Conservation (phyloP, 1,140 invertebrate genomes). For the Metopolophium dirhodum region DNA sequence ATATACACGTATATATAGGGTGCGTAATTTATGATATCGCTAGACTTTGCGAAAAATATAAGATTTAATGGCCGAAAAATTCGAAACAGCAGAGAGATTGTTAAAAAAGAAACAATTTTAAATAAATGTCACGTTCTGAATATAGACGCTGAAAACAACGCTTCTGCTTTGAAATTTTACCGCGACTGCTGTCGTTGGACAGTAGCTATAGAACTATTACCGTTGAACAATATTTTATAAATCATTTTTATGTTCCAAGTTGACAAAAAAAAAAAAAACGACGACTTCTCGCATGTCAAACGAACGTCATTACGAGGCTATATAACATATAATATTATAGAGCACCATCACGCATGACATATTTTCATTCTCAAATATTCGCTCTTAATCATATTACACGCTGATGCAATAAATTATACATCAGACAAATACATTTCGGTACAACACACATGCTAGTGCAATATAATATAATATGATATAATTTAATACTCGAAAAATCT, state of each 20-base stretch:
- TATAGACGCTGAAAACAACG: not conserved
- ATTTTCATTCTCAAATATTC: not conserved
- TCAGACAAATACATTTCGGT: not conserved
- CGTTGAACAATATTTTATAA: not conserved
- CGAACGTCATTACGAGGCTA: not conserved
- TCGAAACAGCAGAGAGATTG: not conserved
- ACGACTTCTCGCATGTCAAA: not conserved
- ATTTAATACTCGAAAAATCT: not conserved
- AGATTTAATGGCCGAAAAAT: not conserved
- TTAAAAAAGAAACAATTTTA: constrained; percentile 26
- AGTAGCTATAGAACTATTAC: not conserved
- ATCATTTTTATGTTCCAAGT: constrained; percentile 10
- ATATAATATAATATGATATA: not conserved
- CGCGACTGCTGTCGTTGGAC: too few species aligned
- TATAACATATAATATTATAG: not conserved
- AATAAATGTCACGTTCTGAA: constrained; percentile 15
- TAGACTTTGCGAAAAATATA: not conserved
- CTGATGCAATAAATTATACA: not conserved
- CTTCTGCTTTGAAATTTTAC: not conserved
- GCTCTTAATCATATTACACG: not conserved
- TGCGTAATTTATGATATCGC: not conserved
- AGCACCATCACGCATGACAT: not conserved
- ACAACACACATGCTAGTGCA: too few species aligned
- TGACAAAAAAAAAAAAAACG: not conserved
- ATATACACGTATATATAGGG: not conserved